Conservation (phyloP, 2,888 invertebrate species). For the Strigamia crassipes region DNA sequence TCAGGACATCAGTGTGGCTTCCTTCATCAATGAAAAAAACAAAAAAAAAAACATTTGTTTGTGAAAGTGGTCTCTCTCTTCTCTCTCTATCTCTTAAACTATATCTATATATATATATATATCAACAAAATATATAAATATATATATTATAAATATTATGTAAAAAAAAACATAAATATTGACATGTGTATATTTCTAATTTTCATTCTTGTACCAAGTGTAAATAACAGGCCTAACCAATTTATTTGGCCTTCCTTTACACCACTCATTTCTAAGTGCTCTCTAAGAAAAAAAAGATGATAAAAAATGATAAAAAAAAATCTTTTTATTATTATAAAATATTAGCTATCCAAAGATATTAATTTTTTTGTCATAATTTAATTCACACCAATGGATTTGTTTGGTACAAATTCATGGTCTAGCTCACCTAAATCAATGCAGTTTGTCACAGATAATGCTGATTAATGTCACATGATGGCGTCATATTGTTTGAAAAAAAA, state of each 20-base stretch:
- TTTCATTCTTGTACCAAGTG: conserved; percentile 24
- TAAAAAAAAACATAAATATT: conserved; percentile 3
- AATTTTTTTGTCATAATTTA: background rate
- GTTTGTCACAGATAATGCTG: conserved; percentile 17
- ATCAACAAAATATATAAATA: background rate
- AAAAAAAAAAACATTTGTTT: background rate
- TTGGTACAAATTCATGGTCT: background rate
- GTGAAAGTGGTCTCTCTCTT: conserved; percentile 22
- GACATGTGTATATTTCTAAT: conserved; percentile 28
- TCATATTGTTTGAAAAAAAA: background rate
- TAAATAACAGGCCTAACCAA: background rate
- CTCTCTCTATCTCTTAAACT: background rate
- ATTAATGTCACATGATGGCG: background rate
- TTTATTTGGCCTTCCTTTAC: conserved; percentile 24
- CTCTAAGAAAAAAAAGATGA: background rate
- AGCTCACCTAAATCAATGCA: conserved; percentile 15
- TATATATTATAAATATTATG: conserved; percentile 10
- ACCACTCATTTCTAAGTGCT: conserved; percentile 22
- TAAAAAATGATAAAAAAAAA: background rate
- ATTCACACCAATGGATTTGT: conserved; percentile 7
- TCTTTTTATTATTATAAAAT: background rate
- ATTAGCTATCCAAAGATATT: background rate
- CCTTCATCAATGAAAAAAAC: conserved; percentile 9
- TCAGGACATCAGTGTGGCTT: conserved; percentile 29
- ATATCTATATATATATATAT: background rate